Evolutionary conservation across 2,888 invertebrate species (phyloP).

Genomic region (Zaprionus obscuricornis): DNA sequence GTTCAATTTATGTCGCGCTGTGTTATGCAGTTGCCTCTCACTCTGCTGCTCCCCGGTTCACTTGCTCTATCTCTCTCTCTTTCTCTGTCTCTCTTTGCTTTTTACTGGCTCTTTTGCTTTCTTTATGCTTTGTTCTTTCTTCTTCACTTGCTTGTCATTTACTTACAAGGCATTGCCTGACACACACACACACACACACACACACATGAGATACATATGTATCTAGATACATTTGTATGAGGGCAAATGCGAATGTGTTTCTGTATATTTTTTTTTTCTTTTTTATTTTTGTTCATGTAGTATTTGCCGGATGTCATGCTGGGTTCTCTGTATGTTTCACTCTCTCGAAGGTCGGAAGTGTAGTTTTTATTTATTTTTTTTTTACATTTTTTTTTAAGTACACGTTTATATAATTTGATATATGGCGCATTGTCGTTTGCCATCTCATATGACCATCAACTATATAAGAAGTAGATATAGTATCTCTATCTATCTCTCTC

Average conservation of each 20-base stretch:
- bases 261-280: not conserved
- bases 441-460: slow-evolving; percentile 56
- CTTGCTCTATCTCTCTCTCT: not conserved
- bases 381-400: slow-evolving; percentile 58
- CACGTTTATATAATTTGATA: slow-evolving; percentile 78
- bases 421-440: slow-evolving; percentile 74
- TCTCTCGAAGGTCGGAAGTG: slow-evolving; percentile 72
- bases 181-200: slow-evolving; percentile 7
- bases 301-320: slow-evolving; percentile 78
- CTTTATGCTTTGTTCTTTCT: slow-evolving; percentile 57
- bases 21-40: slow-evolving; percentile 50
- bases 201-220: slow-evolving; percentile 12
- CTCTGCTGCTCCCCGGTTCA: not conserved
- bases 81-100: slow-evolving; percentile 34
- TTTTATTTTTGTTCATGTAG: slow-evolving; percentile 47
- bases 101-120: slow-evolving; percentile 40
- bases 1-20: slow-evolving; percentile 74
- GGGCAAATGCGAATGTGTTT: slow-evolving; percentile 12
- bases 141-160: slow-evolving; percentile 55
- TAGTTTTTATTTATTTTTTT: slow-evolving; percentile 50
- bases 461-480: too few relatives aligned
- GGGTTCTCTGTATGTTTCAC: slow-evolving; percentile 33
- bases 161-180: slow-evolving; percentile 59
- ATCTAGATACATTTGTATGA: slow-evolving; percentile 21
- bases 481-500: slow-evolving; percentile 13